Base-by-base conservation (phyloP, 2,797 vertebrate species). In the Manis crassicaudata region DNA sequence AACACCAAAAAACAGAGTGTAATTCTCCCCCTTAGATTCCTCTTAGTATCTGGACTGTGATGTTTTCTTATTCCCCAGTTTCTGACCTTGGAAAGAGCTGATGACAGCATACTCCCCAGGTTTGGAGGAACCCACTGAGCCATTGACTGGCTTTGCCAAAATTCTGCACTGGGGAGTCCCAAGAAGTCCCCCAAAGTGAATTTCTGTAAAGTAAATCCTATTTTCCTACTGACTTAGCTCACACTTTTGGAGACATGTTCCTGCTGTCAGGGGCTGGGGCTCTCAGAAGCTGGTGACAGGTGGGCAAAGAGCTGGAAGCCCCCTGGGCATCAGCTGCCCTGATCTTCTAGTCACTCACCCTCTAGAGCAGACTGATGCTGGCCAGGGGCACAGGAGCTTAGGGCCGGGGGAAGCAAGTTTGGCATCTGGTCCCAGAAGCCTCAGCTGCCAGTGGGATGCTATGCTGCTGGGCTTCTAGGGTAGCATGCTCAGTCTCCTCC, bases 381-480 rank as follows among this genome's bases (percentile, higher is more conserved):
- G 96, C 97, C 93, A 75, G 85, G 40, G 90, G 50, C 89, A 16
- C 9, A 3, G 83, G 87, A 94, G 86, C 92, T 77, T 10, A 29
- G 79, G 96, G 90, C 95, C 92, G 87, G 84, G 85, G 72, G 86
- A 91, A 88, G 50, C 96, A 87, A 95, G 91, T 77, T 60, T 95
- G 92, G 96, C 97, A 95, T 97, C 95, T 97, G 97, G 79, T 96
- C 96, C 95, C 92, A 95, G 95, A 96, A 96, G 68, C 89, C 94
- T 88, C 75, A 70, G 81, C 95, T 97, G 93, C 96, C 70, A 60
- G 86, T 50, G 86, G 91, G 93, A 54, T 32, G 85, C 77, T 67
- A 0, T 35, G 88, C 94, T 11, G 35, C 88, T 58, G 16, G 83
- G 58, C 73, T 88, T 86, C 63, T 43, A 79, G 90, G 90, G 54